Base-by-base conservation (phyloP, 2,113 vertebrate species). In the Ammodramus savannarum region DNA sequence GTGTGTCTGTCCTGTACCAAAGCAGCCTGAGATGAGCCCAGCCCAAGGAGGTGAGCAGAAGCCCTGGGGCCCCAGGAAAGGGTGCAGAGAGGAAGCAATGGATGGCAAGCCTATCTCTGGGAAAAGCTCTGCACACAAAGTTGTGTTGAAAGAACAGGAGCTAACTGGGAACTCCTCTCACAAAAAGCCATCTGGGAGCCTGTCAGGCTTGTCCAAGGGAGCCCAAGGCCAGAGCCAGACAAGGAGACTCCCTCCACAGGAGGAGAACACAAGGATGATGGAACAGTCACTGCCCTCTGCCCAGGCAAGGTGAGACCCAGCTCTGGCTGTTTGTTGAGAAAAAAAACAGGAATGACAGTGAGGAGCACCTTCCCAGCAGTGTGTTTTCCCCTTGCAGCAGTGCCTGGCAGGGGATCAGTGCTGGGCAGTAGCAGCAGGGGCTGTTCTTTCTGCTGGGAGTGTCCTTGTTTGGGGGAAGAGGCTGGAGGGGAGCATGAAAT, bases 321-420 rank as follows among this genome's bases (percentile, higher is more conserved):
- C 4, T 34, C 32, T 2, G 1, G 10, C 4, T 15, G 1, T 5
- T 20, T 43, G 20, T 25, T 1, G 10, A 51, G 34, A 54, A 12
- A 43, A 49, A 75, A 61, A 0, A 0, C 46, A 67, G n/a, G 9
- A 62, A 29, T 44, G 16, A 13, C 27, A 11, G 9, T 14, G 22
- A 66, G 1, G 0, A 44, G 43, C 25, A 8, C 9, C 52, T 58
- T 68, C 68, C 51, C 34, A 13, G 34, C 13, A 32, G 9, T 67
- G 36, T 7, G 31, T 36, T 81, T 41, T 75, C 32, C 25, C 18
- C 31, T 20, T 29, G 41, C 46, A 85, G 41, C 27, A 58, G 36
- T 18, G 13, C 23, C 63, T 2, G 0, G 17, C 1, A 4, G 7
- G 10, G 4, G 1, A 9, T 54, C 3, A 0, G 36, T 27, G 43